Base-by-base conservation (phyloP, 2,888 invertebrate species). In the Mayetiola destructor region DNA sequence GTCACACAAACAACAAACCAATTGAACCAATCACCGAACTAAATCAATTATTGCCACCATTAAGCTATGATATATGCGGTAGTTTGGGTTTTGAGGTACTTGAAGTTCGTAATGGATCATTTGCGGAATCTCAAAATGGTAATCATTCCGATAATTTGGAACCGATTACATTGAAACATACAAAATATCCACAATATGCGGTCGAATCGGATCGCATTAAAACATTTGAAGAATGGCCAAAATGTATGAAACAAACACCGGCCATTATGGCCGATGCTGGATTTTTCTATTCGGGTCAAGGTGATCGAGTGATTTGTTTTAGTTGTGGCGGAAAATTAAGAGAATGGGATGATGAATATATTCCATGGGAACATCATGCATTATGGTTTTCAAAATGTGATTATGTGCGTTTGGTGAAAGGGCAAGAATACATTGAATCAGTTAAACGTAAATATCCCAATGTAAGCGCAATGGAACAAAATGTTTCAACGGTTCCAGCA, bases 301-400 rank as follows among this genome's bases (percentile, higher is more conserved):
- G 85, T 37, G 95, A 95, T 72, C 85, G 90, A 66, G 92, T 93
- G 0, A 81, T 89, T 59, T 96, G 95, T 68, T 95, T 89, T 71
- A 87, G 87, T 68, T 96, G 96, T 69, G 92, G 91, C 63, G 92
- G 92, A 42, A 93, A 94, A 0, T 76, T 96, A 4, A 86, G 90
- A 65, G 90, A 93, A 68, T 96, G 95, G 95, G 89, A 91, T 68
- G 81, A 82, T 42, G 80, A 81, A 59, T 95, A 95, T 70, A 84
- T 88, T 63, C 93, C 95, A 0, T 95, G 93, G 93, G 84, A 85
- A 62, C 92, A 96, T 69, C 95, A 96, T 72, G 93, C 93, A 1
- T 77, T 84, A 35, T 95, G 93, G 92, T 89, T 89, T 68, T 80
- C 82, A n/a, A 81, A 85, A 58, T 96, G 96, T 68, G 81, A 81